These are phyloP conservation scores for Rhagium mordax DNA, from an alignment of 2,888 invertebrate species.

Conservation along the genomic window DNA sequence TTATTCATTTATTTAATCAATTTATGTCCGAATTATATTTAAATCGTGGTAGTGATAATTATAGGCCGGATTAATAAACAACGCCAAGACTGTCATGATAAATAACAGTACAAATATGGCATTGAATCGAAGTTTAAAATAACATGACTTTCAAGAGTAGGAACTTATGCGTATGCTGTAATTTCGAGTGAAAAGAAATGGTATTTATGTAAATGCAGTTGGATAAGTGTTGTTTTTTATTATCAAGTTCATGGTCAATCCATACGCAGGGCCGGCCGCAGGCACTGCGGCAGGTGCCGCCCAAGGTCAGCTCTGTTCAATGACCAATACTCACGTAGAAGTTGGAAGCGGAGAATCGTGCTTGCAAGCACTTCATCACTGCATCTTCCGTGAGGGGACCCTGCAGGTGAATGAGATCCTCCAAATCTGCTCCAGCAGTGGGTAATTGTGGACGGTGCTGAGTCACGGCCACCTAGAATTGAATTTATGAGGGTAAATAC, in stretches of 20 bases:
- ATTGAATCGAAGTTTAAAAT: constrained; percentile 29
- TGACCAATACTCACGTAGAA: constrained; percentile 84
- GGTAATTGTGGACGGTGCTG: constrained; percentile 54
- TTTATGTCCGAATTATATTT: background rate
- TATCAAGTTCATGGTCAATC: constrained; percentile 63
- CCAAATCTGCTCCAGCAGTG: constrained; percentile 74
- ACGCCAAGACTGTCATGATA: background rate
- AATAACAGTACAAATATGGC: constrained; percentile 27
- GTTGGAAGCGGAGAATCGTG: constrained; percentile 88
- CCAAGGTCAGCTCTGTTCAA: constrained; percentile 65
- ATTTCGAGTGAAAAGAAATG: constrained; percentile 48
- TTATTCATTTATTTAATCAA: background rate
- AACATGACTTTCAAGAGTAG: constrained; percentile 19
- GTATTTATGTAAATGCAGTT: constrained; percentile 58
- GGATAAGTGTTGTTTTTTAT: constrained; percentile 56
- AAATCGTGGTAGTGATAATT: background rate
- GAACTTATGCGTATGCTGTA: constrained; percentile 33
- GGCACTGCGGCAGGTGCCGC: constrained; percentile 53
- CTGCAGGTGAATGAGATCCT: constrained; percentile 93
- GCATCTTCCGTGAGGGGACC: constrained; percentile 96
- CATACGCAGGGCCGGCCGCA: constrained; percentile 59
- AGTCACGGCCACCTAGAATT: constrained; percentile 46
- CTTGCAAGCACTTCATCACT: constrained; percentile 91
- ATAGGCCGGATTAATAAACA: constrained; percentile 2
- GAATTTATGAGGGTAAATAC: background rate